These are phyloP conservation scores for Phenacoccus solenopsis DNA, from an alignment of 1,140 invertebrate species.

Conservation along the genomic window DNA sequence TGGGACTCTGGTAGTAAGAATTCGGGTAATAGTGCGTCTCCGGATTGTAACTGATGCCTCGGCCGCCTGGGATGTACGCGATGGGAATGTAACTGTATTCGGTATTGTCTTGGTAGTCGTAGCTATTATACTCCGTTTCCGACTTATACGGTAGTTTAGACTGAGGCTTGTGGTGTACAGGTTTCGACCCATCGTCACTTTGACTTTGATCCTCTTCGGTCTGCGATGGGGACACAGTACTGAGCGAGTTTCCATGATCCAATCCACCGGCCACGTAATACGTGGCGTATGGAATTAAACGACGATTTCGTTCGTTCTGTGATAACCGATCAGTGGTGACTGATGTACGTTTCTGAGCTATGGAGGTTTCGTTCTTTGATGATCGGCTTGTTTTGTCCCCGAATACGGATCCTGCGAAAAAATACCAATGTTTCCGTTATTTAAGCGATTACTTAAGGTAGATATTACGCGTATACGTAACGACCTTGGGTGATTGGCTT, in stretches of 20 bases:
- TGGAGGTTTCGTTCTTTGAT: background rate
- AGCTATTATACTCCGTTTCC: background rate
- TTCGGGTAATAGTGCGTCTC: background rate
- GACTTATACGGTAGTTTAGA: background rate
- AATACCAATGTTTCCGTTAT: background rate
- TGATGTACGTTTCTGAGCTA: background rate
- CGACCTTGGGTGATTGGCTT: background rate
- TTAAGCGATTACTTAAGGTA: too few species aligned
- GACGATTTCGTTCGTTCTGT: conserved; percentile 47
- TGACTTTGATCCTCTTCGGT: background rate
- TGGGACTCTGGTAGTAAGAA: background rate
- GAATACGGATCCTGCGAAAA: background rate
- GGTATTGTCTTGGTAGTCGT: background rate
- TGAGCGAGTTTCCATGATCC: background rate
- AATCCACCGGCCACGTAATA: conserved; percentile 47
- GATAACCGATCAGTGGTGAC: background rate
- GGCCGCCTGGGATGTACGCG: background rate
- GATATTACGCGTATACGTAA: background rate
- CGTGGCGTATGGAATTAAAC: conserved; percentile 66
- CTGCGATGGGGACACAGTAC: background rate
- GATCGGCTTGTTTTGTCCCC: background rate
- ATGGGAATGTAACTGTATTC: background rate
- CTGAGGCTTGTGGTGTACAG: background rate
- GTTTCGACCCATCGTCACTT: too few species aligned
- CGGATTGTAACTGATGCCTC: background rate